These are phyloP conservation scores for Callorhinus ursinus DNA, from an alignment of 2,113 vertebrate genomes.

Conservation along the genomic window DNA sequence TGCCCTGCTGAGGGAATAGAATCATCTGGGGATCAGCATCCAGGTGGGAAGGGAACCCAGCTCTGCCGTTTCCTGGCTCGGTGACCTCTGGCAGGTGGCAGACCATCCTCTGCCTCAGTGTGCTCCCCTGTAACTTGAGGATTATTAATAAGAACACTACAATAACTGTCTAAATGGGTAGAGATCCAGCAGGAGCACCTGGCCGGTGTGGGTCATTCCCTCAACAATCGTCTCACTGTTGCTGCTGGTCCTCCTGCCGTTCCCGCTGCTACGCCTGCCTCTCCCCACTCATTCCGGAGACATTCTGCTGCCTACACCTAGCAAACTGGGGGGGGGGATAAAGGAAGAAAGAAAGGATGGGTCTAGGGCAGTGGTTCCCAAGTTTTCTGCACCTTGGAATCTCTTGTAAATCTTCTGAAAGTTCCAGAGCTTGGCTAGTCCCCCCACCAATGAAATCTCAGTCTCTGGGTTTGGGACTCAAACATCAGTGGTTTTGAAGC, in stretches of 20 bases:
- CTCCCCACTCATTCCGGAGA: accelerated
- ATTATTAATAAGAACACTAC: no score
- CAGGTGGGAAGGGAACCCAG: neutral
- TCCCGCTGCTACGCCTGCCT: accelerated
- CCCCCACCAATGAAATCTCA: no score
- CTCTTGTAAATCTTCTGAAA: neutral
- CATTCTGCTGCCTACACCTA: neutral
- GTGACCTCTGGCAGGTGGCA: neutral
- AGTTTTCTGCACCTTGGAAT: neutral
- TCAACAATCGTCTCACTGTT: accelerated
- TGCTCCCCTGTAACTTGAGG: neutral
- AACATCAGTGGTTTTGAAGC: neutral
- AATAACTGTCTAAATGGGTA: neutral
- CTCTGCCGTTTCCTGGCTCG: no score
- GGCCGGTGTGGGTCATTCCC: accelerated
- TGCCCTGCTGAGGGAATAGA: neutral
- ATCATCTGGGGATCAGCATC: accelerated
- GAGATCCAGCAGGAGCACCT: neutral
- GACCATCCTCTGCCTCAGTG: neutral
- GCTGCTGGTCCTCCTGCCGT: accelerated
- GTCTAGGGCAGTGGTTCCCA: neutral
- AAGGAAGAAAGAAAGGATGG: no score
- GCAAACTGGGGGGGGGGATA: neutral
- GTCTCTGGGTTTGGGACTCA: neutral
- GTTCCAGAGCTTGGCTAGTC: neutral